Evolutionary conservation across 2,797 vertebrate genomes (phyloP), one percentile per base, ranked within the genome.

Genomic region (Moxostoma hubbsi): DNA sequence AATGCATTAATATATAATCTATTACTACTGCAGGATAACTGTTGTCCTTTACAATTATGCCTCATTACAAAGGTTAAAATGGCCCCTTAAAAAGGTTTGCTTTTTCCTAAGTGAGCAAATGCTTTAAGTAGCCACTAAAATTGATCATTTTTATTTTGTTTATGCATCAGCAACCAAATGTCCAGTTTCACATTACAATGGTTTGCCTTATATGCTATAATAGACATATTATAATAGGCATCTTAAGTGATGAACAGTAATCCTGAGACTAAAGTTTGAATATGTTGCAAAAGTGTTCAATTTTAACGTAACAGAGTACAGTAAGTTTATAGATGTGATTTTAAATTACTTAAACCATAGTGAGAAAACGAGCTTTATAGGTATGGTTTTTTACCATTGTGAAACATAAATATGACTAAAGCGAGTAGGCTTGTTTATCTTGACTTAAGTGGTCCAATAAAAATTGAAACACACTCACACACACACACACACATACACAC

Each of bases 1-100:
- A 69, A 63, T 77, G 9, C 53, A 75, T 81, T 72, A 75, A 79
- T 71, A 75, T 61, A 64, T 73, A 55, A 79, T 9, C 69, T 72
- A 79, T 79, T 24, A 13, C 36, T 73, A 65, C 46, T 10, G 11
- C 47, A 53, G 46, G 43, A 24, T 2, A 4, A 5, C 50, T 62
- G 43, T 15, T 68, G 64, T 64, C 15, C 51, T 71, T 63, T 16
- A 67, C n/a, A 63, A 10, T 24, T 57, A 43, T 15, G 53, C 12
- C 6, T 47, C 12, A 46, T 59, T 61, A 24, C 61, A 73, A 62
- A 73, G 71, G 71, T 77, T 46, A 69, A n/a, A 46, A 47, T 10
- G 53, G 1, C 64, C 49, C n/a, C 9, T 36, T 18, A 11, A 64
- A 46, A 65, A 18, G 1, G 9, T 24, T 13, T 49, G 13, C 36